Conservation (phyloP, 2,113 vertebrate species). For the Toxostoma redivivum region DNA sequence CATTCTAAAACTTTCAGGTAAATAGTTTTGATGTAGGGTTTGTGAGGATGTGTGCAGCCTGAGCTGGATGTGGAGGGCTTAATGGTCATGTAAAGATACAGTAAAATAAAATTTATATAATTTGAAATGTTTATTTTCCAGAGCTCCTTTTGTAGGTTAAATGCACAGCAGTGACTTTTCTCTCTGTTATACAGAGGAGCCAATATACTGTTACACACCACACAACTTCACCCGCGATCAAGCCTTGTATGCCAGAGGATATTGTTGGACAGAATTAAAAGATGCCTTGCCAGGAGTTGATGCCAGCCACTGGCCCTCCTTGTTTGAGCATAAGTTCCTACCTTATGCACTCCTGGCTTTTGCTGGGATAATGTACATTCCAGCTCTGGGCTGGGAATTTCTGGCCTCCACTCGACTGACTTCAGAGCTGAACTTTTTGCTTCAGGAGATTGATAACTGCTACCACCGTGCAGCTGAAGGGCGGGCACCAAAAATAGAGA, state of each 20-base stretch:
- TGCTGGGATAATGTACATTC: conserved; percentile 97
- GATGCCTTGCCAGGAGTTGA: conserved; percentile 91
- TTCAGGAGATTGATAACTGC: conserved; percentile 99
- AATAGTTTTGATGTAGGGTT: not conserved
- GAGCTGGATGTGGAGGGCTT: not conserved
- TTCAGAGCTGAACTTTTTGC: conserved; percentile 98
- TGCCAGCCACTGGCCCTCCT: conserved; percentile 87
- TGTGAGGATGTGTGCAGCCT: not conserved
- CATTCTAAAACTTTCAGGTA: not conserved
- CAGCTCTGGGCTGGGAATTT: conserved; percentile 96
- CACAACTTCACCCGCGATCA: conserved; percentile 99
- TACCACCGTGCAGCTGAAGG: conserved; percentile 98
- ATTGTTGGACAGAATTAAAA: conserved; percentile 99
- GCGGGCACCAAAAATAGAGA: conserved; percentile 97
- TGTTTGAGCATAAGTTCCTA: conserved; percentile 98
- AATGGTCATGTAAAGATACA: not conserved
- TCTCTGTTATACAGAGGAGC: conserved; percentile 91
- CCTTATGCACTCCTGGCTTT: conserved; percentile 97
- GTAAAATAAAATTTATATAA: conserved; percentile 45
- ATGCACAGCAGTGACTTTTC: conserved; percentile 76
- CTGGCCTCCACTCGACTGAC: conserved; percentile 96
- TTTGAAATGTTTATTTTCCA: conserved; percentile 75
- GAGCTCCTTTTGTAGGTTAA: conserved; percentile 75
- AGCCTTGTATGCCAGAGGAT: conserved; percentile 97
- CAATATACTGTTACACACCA: conserved; percentile 99